Percentiles rank a stretch among this genome's conserved stretches.
phyloP scores from a whole-genome alignment of 2,888 invertebrate species.

The Philopedon plagiatum region DNA sequence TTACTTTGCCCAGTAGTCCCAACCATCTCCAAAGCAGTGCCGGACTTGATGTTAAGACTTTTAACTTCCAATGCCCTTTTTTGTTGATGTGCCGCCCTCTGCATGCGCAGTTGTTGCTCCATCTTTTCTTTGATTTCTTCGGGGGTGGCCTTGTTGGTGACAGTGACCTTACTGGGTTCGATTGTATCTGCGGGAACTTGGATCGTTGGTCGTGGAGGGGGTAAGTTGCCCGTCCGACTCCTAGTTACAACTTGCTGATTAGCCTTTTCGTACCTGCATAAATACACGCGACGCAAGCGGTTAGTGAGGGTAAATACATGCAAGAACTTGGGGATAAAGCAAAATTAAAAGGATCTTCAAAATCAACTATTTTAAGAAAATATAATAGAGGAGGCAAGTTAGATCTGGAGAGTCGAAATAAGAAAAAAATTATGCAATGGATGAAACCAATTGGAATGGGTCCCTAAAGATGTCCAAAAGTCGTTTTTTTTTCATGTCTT shows the following conservation, averaged over 20 bases:
- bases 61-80: slow-evolving; percentile 81
- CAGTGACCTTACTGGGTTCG: slow-evolving; percentile 67
- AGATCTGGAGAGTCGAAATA: too few relatives aligned
- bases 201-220: slow-evolving; percentile 68
- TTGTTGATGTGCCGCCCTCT: slow-evolving; percentile 91
- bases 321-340: slow-evolving; percentile 47
- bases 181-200: slow-evolving; percentile 47
- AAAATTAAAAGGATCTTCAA: neutral
- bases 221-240: slow-evolving; percentile 82
- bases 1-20: slow-evolving; percentile 74
- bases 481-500: too few relatives aligned
- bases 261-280: slow-evolving; percentile 77
- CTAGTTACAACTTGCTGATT: slow-evolving; percentile 84
- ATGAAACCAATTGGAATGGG: too few relatives aligned
- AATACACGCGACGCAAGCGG: slow-evolving; percentile 61
- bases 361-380: neutral
- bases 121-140: slow-evolving; percentile 90
- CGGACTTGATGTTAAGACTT: slow-evolving; percentile 60
- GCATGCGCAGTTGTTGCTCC: slow-evolving; percentile 91
- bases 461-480: too few relatives aligned
- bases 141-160: slow-evolving; percentile 75
- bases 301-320: slow-evolving; percentile 55
- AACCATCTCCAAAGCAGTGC: slow-evolving; percentile 72
- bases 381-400: too few relatives aligned
- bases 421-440: too few relatives aligned